Evolutionary conservation across 2,113 vertebrate genomes (phyloP).

Genomic region (Cichladusa arquata): DNA sequence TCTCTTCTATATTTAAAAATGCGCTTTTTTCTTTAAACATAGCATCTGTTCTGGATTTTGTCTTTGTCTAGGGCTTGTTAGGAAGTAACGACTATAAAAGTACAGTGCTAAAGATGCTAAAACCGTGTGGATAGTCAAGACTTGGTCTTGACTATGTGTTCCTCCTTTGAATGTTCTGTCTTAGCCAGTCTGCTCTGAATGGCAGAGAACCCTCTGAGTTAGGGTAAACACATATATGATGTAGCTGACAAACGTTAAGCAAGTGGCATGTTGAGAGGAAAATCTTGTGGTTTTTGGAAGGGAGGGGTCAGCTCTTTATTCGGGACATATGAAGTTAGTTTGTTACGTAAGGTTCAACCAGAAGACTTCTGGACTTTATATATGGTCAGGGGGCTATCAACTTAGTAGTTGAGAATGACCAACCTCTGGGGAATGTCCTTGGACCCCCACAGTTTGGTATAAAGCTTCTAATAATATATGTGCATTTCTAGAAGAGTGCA

Average conservation of each 20-base stretch:
- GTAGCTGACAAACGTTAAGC: background rate
- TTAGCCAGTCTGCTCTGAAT: background rate
- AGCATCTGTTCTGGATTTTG: background rate
- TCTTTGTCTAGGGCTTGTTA: background rate
- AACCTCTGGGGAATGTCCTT: accelerated
- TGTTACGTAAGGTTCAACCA: background rate
- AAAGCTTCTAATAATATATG: background rate
- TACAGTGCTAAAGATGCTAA: background rate
- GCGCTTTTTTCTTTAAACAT: background rate
- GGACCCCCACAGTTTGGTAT: background rate
- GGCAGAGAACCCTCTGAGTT: background rate
- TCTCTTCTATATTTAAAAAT: background rate
- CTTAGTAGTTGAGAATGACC: background rate
- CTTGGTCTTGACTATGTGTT: background rate
- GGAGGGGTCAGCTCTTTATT: background rate
- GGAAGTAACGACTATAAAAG: background rate
- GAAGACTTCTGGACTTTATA: background rate
- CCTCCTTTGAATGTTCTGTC: background rate
- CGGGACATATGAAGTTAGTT: background rate
- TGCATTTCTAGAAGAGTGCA: background rate
- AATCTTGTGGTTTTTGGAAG: accelerated
- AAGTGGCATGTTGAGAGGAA: background rate
- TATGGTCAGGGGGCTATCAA: background rate
- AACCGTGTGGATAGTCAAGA: background rate
- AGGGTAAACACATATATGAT: no score